These are phyloP conservation scores for Pempheris klunzingeri DNA, from an alignment of 2,797 vertebrate species.

Conservation along the genomic window DNA sequence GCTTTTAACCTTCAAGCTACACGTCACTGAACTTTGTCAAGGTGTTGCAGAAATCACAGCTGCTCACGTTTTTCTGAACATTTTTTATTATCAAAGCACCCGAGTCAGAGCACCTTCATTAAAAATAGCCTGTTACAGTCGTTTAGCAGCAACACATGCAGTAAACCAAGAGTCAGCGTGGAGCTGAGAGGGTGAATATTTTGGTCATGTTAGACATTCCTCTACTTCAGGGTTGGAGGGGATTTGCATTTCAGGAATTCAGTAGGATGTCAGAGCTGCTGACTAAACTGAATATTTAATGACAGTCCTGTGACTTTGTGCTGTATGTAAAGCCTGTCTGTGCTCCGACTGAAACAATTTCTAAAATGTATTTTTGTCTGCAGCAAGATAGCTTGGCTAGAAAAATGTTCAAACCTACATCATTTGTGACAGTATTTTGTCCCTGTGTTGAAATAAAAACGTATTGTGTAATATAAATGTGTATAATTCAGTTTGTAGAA, in stretches of 20 bases:
- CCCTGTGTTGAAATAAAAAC: constrained; percentile 39
- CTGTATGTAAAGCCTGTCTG: background rate
- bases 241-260: constrained; percentile 13
- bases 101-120: constrained; percentile 26
- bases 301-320: constrained; percentile 11
- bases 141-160: constrained; percentile 12
- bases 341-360: background rate
- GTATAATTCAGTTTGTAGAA: constrained; percentile 4
- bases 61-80: background rate
- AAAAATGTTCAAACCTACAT: background rate
- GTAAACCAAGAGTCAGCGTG: constrained; percentile 9
- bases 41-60: background rate
- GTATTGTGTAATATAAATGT: background rate
- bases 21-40: background rate
- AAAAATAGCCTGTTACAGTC: constrained; percentile 60
- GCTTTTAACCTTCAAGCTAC: background rate
- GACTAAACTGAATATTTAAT: constrained; percentile 1
- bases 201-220: constrained; percentile 23
- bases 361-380: background rate
- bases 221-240: background rate
- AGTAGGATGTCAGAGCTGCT: constrained; percentile 25
- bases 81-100: constrained; percentile 4
- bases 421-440: constrained; percentile 21
- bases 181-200: background rate
- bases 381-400: background rate